These are phyloP conservation scores for Astreopora myriophthalma DNA, from an alignment of 64 coral and sea anemone genomes.

Conservation along the genomic window DNA sequence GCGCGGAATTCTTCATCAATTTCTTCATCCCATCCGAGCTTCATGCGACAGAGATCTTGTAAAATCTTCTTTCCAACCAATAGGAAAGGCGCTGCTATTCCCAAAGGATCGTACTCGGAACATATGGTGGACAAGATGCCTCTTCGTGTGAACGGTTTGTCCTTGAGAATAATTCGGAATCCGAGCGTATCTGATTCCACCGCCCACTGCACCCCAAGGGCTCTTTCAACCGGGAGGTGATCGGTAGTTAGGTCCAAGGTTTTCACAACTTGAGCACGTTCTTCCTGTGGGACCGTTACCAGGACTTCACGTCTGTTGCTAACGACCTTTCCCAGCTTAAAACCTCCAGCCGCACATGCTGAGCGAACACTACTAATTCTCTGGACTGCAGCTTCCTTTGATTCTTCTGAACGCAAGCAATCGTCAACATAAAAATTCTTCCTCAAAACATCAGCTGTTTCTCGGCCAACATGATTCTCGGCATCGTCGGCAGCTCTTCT, in stretches of 20 bases:
- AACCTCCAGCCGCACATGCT: conserved; percentile 50
- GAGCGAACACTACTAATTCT: not conserved
- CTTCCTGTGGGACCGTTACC: not conserved
- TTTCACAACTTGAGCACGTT: conserved; percentile 29
- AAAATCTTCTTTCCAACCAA: conserved; percentile 52
- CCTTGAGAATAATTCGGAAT: conserved; percentile 62
- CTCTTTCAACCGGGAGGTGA: conserved; percentile 33
- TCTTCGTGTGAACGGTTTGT: conserved; percentile 53
- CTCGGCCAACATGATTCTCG: conserved; percentile 39
- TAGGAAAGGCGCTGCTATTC: conserved; percentile 66
- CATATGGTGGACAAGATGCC: too few relatives aligned
- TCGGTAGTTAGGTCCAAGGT: conserved; percentile 12
- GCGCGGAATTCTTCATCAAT: conserved; percentile 5
- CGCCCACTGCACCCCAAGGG: conserved; percentile 38
- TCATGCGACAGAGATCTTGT: conserved; percentile 48
- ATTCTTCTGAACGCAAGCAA: not conserved
- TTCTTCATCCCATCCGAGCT: conserved; percentile 46
- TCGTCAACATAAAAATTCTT: conserved; percentile 61
- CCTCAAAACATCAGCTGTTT: not conserved
- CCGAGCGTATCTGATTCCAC: conserved; percentile 68
- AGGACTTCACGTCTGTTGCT: conserved; percentile 19
- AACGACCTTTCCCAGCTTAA: conserved; percentile 55
- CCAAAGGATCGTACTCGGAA: conserved; percentile 73
- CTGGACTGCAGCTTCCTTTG: not conserved
- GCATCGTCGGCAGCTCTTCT: conserved; percentile 12